These are phyloP conservation scores for Leptinotarsa tumamoca DNA, from an alignment of 2,888 invertebrate species.

Conservation along the genomic window DNA sequence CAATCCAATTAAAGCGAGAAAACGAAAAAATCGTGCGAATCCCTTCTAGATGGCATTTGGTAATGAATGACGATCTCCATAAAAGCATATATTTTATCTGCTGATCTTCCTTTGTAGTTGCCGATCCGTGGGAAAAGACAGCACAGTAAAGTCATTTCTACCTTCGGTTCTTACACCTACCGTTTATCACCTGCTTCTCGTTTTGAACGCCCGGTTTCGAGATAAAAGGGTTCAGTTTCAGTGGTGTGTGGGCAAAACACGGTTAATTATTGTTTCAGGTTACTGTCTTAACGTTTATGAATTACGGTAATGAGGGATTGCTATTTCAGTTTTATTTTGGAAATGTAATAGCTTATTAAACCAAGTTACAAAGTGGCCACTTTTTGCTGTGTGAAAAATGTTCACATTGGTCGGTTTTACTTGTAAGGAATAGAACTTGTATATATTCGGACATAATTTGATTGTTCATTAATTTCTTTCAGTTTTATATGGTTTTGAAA, in stretches of 20 bases:
- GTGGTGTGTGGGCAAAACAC: conserved; percentile 1
- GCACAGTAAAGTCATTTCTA: conserved; percentile 14
- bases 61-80: conserved; percentile 22
- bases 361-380: too few relatives aligned
- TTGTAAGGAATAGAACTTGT: too few relatives aligned
- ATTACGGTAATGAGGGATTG: too few relatives aligned
- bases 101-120: conserved; percentile 21
- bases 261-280: not conserved
- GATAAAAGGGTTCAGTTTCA: conserved; percentile 16
- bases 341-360: too few relatives aligned
- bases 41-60: conserved; percentile 8
- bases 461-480: too few relatives aligned
- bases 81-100: conserved; percentile 27
- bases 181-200: conserved; percentile 25
- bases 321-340: too few relatives aligned
- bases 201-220: conserved; percentile 16
- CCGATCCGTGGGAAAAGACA: conserved; percentile 28
- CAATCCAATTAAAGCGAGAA: conserved; percentile 5
- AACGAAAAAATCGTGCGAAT: not conserved
- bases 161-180: conserved; percentile 22
- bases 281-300: not conserved
- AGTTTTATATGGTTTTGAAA: too few relatives aligned
- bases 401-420: too few relatives aligned
- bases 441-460: too few relatives aligned
- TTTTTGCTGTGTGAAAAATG: too few relatives aligned